Conservation (phyloP, 2,113 vertebrate species). For the Calidris pygmaea region DNA sequence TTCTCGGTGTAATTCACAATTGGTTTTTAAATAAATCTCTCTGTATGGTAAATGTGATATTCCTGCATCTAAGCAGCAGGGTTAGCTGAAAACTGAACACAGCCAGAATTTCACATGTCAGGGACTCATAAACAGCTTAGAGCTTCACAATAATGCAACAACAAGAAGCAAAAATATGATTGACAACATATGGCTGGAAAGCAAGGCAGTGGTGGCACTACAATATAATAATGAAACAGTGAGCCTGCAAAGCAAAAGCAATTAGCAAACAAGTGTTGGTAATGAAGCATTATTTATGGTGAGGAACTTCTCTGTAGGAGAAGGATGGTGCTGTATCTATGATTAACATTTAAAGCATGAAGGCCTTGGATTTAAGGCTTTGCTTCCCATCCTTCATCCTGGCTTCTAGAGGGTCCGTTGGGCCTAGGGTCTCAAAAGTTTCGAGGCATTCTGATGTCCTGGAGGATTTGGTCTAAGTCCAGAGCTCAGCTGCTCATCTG, state of each 20-base stretch:
- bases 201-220: neutral
- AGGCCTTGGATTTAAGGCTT: neutral
- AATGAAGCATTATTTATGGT: neutral
- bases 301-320: neutral
- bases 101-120: neutral
- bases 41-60: neutral
- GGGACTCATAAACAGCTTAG: conserved; percentile 1
- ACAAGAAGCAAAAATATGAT: neutral
- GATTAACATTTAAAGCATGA: neutral
- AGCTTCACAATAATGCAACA: neutral
- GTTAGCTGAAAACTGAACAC: conserved; percentile 20
- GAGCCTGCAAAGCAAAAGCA: neutral
- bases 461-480: neutral
- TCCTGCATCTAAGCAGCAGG: neutral
- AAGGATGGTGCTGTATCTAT: neutral
- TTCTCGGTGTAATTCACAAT: conserved; percentile 9
- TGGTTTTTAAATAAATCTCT: conserved; percentile 29
- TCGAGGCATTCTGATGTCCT: neutral
- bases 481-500: neutral
- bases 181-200: neutral
- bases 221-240: neutral
- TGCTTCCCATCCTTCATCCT: neutral
- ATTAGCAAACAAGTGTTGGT: neutral
- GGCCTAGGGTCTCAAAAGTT: neutral
- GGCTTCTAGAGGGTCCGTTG: neutral